Base-by-base conservation (phyloP, 2,797 vertebrate species). In the Tragelaphus eurycerus region DNA sequence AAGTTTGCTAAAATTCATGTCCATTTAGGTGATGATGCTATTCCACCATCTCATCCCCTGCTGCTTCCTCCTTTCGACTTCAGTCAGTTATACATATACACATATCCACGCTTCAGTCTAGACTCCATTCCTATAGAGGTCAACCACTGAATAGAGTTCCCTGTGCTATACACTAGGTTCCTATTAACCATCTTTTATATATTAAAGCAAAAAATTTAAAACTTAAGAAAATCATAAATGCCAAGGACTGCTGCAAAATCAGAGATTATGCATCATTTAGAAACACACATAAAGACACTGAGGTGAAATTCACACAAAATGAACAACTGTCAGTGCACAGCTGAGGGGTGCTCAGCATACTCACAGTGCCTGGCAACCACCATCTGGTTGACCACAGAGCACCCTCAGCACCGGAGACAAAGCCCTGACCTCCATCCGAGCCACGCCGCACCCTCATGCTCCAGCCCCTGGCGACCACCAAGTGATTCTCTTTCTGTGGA, bases 381-480 rank as follows among this genome's bases (percentile, higher is more conserved):
- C n/a, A 71, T 6, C 7, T 34, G 27, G 11, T 13, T 14, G 55
- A n/a, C 31, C 57, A 31, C n/a, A 27, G 10, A 71, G 59, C 21
- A 71, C 7, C 38, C 71, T 43, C 19, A 52, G n/a, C 3, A 11
- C 15, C 10, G 1, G n/a, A 38, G 17, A 85, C 38, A 55, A 34
- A 50, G 29, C 7, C 15, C 7, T 11, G 19, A 48, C 29, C 27
- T 9, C 8, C 34, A 17, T 7, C 11, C 6, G 46, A 52, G 57
- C n/a, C 19, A 3, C 14, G 11, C 43, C 16, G 1, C 13, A 43
- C 19, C 54, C 7, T 23, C 4, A 31, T 1, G 10, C n/a, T 27
- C 62, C 27, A 43, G 46, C 9, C 29, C 48, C 19, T 11, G 59
- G 81, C 23, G 50, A 46, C 11, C 34, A n/a, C 46, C 15, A 4